Evolutionary conservation across 2,113 vertebrate species (phyloP).

Genomic region (Notothenia rossii): DNA sequence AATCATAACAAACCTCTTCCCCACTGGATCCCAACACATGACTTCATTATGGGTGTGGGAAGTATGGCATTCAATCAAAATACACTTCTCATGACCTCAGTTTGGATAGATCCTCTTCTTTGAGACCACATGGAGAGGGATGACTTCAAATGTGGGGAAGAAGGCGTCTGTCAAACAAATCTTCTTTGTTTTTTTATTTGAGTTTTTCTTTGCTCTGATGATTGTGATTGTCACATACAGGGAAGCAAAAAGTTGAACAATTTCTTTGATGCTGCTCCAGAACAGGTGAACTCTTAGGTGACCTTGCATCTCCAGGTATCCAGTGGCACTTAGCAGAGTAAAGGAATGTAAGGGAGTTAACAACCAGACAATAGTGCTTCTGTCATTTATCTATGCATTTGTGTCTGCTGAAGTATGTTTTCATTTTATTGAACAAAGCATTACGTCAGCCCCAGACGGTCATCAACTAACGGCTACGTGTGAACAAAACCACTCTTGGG

Average conservation of each 20-base stretch:
- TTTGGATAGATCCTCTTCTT: conserved; percentile 64
- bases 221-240: conserved; percentile 11
- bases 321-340: not conserved
- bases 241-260: conserved; percentile 1
- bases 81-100: conserved; percentile 78
- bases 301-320: conserved; percentile 9
- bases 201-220: conserved; percentile 12
- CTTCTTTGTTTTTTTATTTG: conserved; percentile 29
- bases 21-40: conserved; percentile 72
- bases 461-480: conserved; percentile 24
- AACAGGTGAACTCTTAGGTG: conserved; percentile 1
- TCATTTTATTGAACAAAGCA: conserved; percentile 45
- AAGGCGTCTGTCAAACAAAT: conserved; percentile 63
- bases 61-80: conserved; percentile 74
- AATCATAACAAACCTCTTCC: conserved; percentile 75
- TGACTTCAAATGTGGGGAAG: conserved; percentile 61
- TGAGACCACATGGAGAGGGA: conserved; percentile 63
- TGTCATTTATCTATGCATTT: conserved; percentile 10
- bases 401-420: conserved; percentile 30
- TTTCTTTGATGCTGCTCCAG: not conserved
- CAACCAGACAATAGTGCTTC: not conserved
- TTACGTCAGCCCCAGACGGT: conserved; percentile 58
- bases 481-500: conserved; percentile 38
- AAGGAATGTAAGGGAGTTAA: conserved; percentile 22
- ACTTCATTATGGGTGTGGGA: conserved; percentile 80